Evolutionary conservation across 2,113 vertebrate genomes (phyloP).

Genomic region (Neofelis nebulosa): DNA sequence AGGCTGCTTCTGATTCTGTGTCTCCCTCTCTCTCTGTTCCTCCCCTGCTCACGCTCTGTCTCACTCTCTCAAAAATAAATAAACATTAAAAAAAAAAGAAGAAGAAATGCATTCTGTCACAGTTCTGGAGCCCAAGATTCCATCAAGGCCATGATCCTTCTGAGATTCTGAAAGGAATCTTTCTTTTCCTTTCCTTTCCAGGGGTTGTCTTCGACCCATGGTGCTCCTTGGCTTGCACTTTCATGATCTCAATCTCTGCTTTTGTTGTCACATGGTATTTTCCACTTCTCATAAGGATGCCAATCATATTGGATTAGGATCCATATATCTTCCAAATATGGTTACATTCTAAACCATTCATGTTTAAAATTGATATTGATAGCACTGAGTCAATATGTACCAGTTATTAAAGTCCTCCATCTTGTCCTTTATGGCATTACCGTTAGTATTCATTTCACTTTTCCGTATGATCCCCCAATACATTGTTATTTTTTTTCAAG

Average conservation of each 20-base stretch:
- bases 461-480: neutral
- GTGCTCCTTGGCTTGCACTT: neutral
- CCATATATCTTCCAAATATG: neutral
- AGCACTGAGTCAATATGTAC: neutral
- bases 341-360: neutral
- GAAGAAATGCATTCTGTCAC: neutral
- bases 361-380: neutral
- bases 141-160: too few relatives aligned
- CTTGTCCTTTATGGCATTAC: neutral
- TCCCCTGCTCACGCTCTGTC: too few relatives aligned
- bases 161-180: neutral
- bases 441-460: neutral
- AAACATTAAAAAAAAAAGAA: too few relatives aligned
- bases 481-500: neutral
- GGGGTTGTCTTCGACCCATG: neutral
- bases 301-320: neutral
- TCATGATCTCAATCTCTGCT: neutral
- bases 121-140: neutral
- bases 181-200: too few relatives aligned
- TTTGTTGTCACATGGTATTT: neutral
- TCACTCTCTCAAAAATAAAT: too few relatives aligned
- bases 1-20: too few relatives aligned
- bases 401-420: neutral
- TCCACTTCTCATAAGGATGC: neutral
- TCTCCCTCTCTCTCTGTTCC: too few relatives aligned